These are phyloP conservation scores for Drosophila malerkotliana DNA, from an alignment of 1,140 invertebrate species.

Conservation along the genomic window DNA sequence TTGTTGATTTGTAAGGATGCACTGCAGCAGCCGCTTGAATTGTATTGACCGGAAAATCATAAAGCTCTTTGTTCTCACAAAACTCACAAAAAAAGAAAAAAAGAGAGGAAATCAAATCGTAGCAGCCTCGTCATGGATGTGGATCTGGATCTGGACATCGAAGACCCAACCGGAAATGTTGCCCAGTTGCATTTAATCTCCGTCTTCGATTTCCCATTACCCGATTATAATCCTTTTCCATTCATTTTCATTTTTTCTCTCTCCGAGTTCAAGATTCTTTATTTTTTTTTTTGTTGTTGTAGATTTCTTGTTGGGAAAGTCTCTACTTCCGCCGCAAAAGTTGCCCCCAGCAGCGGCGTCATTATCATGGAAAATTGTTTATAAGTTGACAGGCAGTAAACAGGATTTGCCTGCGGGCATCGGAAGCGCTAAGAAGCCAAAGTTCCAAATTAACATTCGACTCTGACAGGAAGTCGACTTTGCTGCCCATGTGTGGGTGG, in stretches of 20 bases:
- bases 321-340: slow-evolving; percentile 68
- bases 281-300: slow-evolving; percentile 1
- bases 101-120: slow-evolving; percentile 60
- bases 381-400: slow-evolving; percentile 79
- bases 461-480: slow-evolving; percentile 58
- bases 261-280: background rate
- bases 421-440: slow-evolving; percentile 43
- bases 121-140: slow-evolving; percentile 58
- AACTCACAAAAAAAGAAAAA: slow-evolving; percentile 11
- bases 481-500: background rate
- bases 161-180: slow-evolving; percentile 65
- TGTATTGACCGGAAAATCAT: slow-evolving; percentile 81
- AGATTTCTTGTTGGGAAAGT: slow-evolving; percentile 28
- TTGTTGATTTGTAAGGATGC: slow-evolving; percentile 81
- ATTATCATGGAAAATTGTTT: slow-evolving; percentile 76
- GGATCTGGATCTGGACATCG: slow-evolving; percentile 30
- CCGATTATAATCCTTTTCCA: slow-evolving; percentile 70
- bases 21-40: slow-evolving; percentile 52
- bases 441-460: slow-evolving; percentile 59
- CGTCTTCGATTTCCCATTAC: slow-evolving; percentile 65
- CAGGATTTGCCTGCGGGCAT: slow-evolving; percentile 66
- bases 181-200: slow-evolving; percentile 62
- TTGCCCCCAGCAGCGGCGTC: slow-evolving; percentile 38
- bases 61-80: slow-evolving; percentile 67
- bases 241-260: background rate